Evolutionary conservation across 2,797 vertebrate genomes (phyloP).

Genomic region (Anguilla megastoma): DNA sequence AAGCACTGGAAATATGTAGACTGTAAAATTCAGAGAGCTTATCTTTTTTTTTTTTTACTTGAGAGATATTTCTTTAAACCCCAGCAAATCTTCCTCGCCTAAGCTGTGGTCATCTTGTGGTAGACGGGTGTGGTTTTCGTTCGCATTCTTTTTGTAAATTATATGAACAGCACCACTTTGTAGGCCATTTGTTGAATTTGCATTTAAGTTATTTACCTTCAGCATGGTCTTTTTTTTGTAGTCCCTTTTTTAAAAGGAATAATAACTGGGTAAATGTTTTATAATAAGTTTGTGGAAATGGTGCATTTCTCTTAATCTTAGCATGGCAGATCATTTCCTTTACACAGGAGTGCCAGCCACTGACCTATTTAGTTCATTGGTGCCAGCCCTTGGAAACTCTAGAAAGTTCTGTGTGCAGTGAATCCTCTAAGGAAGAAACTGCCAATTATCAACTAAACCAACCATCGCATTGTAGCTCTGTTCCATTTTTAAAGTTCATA

Average conservation of each 20-base stretch:
- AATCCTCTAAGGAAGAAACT: constrained; percentile 30
- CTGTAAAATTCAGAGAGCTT: constrained; percentile 37
- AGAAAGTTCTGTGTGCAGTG: constrained; percentile 28
- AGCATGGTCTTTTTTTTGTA: background rate
- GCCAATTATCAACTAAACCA: background rate
- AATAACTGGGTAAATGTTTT: constrained; percentile 33
- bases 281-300: constrained; percentile 54
- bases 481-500: constrained; percentile 40
- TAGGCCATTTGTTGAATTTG: constrained; percentile 49
- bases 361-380: constrained; percentile 9
- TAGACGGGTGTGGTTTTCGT: constrained; percentile 53
- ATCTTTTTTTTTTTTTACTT: constrained; percentile 30
- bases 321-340: constrained; percentile 48
- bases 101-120: constrained; percentile 56
- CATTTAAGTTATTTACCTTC: constrained; percentile 45
- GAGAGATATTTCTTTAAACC: background rate
- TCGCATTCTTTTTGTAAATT: constrained; percentile 64
- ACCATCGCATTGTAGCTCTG: background rate
- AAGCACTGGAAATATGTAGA: constrained; percentile 3
- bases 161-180: constrained; percentile 59
- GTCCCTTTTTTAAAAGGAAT: background rate
- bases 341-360: background rate
- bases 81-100: constrained; percentile 49
- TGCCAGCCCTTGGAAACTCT: background rate
- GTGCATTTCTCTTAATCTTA: constrained; percentile 56